Evolutionary conservation across 2,888 invertebrate species (phyloP).

Genomic region (Aleiodes testaceus): DNA sequence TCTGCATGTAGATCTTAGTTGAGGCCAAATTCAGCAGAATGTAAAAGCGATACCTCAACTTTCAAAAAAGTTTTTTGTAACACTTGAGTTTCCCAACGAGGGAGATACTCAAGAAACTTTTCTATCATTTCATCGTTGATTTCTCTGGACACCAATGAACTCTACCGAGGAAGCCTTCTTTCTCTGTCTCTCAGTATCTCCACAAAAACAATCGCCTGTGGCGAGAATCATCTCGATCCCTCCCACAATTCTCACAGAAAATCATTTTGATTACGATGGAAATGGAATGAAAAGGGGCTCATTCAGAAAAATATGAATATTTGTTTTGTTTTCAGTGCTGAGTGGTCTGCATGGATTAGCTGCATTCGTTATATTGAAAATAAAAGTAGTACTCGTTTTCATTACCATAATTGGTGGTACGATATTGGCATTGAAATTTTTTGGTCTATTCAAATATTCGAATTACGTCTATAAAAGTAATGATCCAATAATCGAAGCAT

Average conservation of each 20-base stretch:
- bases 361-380: constrained; percentile 58
- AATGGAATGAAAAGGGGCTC: constrained; percentile 23
- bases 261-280: constrained; percentile 51
- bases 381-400: constrained; percentile 59
- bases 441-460: constrained; percentile 46
- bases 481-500: constrained; percentile 40
- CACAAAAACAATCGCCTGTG: constrained; percentile 59
- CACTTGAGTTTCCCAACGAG: too few relatives aligned
- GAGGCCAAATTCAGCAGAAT: too few relatives aligned
- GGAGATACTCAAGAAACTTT: too few relatives aligned
- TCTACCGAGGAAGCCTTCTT: constrained; percentile 5
- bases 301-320: constrained; percentile 17
- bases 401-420: constrained; percentile 56
- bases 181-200: constrained; percentile 50
- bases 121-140: neutral
- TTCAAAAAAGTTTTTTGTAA: too few relatives aligned
- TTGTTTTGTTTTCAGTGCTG: constrained; percentile 55
- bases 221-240: constrained; percentile 60
- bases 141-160: neutral
- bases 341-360: constrained; percentile 60
- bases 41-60: too few relatives aligned
- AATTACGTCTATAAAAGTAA: constrained; percentile 47
- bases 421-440: constrained; percentile 56
- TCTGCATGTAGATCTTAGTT: too few relatives aligned
- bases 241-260: constrained; percentile 57